These are phyloP conservation scores for Orcinus orca DNA, from an alignment of 2,113 vertebrate species.

Conservation along the genomic window DNA sequence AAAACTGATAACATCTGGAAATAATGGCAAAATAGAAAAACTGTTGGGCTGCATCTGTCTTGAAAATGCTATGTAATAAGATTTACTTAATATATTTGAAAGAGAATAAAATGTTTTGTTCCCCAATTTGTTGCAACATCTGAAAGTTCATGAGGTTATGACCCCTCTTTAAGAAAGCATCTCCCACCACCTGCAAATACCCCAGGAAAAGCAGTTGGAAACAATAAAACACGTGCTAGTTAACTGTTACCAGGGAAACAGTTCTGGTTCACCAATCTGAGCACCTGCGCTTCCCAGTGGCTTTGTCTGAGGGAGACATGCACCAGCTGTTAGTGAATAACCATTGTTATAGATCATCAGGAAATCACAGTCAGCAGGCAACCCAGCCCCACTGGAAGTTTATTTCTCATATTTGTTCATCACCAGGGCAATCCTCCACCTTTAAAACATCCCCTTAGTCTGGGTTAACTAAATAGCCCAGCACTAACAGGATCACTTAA, in stretches of 20 bases:
- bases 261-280: constrained; percentile 86
- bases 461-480: constrained; percentile 59
- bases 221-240: constrained; percentile 94
- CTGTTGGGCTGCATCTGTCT: constrained; percentile 78
- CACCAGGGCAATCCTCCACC: constrained; percentile 49
- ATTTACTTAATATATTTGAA: constrained; percentile 86
- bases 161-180: constrained; percentile 86
- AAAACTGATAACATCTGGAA: constrained; percentile 82
- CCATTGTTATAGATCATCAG: constrained; percentile 85
- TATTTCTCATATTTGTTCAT: constrained; percentile 72
- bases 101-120: constrained; percentile 81
- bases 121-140: constrained; percentile 92
- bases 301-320: constrained; percentile 85
- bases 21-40: constrained; percentile 74
- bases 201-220: constrained; percentile 87
- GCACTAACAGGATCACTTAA: neutral
- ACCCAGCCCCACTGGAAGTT: constrained; percentile 71
- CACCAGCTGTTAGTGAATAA: constrained; percentile 88
- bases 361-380: constrained; percentile 81
- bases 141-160: constrained; percentile 89
- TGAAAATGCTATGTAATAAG: constrained; percentile 81
- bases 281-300: constrained; percentile 80
- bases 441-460: constrained; percentile 59
- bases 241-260: constrained; percentile 90
- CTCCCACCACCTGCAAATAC: constrained; percentile 87